These are phyloP conservation scores for Drosophila lini DNA, from an alignment of 1,140 invertebrate genomes.

Conservation along the genomic window DNA sequence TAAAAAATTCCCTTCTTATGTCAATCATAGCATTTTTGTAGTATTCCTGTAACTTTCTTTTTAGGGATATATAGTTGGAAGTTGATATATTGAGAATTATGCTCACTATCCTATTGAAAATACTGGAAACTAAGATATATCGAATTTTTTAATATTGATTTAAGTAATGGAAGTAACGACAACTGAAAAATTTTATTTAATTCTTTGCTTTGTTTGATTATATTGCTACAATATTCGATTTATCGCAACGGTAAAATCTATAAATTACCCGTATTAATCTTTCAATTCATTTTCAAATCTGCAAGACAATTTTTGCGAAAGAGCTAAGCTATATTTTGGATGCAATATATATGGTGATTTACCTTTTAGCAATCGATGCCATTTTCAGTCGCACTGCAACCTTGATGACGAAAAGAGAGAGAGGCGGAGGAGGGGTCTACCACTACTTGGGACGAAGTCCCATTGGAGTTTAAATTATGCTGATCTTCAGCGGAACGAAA, in stretches of 20 bases:
- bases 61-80: not conserved
- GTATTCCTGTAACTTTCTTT: not conserved
- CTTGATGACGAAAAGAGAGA: conserved; percentile 35
- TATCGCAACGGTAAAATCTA: not conserved
- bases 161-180: not conserved
- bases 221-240: not conserved
- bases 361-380: conserved; percentile 45
- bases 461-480: conserved; percentile 35
- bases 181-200: not conserved
- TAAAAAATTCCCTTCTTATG: not conserved
- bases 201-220: not conserved
- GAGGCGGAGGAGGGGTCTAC: conserved; percentile 23
- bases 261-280: not conserved
- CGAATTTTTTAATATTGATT: not conserved
- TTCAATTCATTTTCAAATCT: conserved; percentile 16
- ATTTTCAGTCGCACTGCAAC: conserved; percentile 46
- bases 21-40: not conserved
- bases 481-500: conserved; percentile 89
- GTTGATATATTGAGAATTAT: not conserved
- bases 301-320: not conserved
- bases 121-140: not conserved
- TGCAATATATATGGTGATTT: not conserved
- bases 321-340: conserved; percentile 5
- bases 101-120: not conserved
- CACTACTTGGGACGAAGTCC: conserved; percentile 14